Evolutionary conservation across 2,888 invertebrate species (phyloP).

Genomic region (Candidula unifasciata): DNA sequence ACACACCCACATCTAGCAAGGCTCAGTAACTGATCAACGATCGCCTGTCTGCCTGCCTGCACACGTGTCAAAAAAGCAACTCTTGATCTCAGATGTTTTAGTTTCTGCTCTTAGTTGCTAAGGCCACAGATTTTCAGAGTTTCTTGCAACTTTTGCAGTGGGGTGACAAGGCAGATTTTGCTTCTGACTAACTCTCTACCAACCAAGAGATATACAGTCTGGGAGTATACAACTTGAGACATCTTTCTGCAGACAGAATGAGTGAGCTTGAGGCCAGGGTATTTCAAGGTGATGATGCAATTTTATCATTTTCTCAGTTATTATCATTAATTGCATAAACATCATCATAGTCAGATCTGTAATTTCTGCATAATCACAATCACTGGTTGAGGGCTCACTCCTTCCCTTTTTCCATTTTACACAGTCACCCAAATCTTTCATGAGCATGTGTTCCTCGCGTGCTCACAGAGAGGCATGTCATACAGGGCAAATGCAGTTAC

Average conservation of each 20-base stretch:
- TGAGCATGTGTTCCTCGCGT: neutral
- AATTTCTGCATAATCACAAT: slow-evolving; percentile 40
- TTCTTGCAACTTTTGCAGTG: slow-evolving; percentile 48
- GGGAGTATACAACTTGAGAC: slow-evolving; percentile 46
- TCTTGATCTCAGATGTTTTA: slow-evolving; percentile 48
- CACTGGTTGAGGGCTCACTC: slow-evolving; percentile 41
- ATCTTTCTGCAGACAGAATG: slow-evolving; percentile 50
- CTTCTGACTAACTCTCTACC: slow-evolving; percentile 49
- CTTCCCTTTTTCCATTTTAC: neutral
- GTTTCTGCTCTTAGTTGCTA: slow-evolving; percentile 44
- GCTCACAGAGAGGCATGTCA: neutral
- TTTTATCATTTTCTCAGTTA: slow-evolving; percentile 45
- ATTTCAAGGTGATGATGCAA: slow-evolving; percentile 56
- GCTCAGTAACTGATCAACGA: slow-evolving; percentile 48
- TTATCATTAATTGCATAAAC: slow-evolving; percentile 52
- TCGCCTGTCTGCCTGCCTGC: slow-evolving; percentile 35
- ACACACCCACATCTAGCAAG: slow-evolving; percentile 46
- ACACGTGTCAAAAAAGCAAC: slow-evolving; percentile 50
- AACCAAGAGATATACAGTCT: slow-evolving; percentile 48
- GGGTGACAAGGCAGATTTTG: slow-evolving; percentile 49
- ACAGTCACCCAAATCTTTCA: neutral
- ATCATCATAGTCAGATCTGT: slow-evolving; percentile 52
- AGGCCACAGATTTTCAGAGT: slow-evolving; percentile 32
- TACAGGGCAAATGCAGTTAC: too few species aligned
- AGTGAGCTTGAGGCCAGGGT: slow-evolving; percentile 54